Percentiles rank a stretch among this genome's conserved stretches.
Evolutionary conservation across 1,140 invertebrate species (phyloP).

Genomic region (Agraylea sexmaculata): DNA sequence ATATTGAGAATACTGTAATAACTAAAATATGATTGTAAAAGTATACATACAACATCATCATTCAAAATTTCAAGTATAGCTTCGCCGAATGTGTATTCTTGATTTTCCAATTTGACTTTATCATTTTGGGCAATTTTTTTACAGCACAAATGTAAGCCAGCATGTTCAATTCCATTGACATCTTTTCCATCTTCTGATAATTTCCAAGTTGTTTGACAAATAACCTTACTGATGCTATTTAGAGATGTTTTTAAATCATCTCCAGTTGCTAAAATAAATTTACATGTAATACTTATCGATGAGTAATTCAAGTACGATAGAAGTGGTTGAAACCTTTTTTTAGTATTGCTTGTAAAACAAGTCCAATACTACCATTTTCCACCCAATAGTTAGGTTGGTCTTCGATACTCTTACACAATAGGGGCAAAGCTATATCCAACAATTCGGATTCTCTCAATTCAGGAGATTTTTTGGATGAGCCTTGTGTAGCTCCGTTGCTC

Average conservation of each 20-base stretch:
- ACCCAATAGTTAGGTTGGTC: constrained; percentile 56
- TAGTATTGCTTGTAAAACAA: constrained; percentile 60
- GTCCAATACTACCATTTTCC: constrained; percentile 50
- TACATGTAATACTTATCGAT: constrained; percentile 4
- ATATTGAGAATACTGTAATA: constrained; percentile 4
- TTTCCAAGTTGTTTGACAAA: constrained; percentile 29
- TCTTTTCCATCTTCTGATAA: constrained; percentile 36
- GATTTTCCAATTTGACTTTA: constrained; percentile 23
- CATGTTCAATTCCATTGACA: constrained; percentile 58
- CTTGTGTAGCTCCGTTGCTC: constrained; percentile 55
- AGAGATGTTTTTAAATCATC: constrained; percentile 9
- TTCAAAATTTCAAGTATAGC: constrained; percentile 26
- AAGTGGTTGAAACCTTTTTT: constrained; percentile 37
- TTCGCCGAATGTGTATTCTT: constrained; percentile 27
- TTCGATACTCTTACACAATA: constrained; percentile 49
- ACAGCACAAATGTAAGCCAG: constrained; percentile 65
- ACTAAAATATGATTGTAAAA: background rate
- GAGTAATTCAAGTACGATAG: constrained; percentile 9
- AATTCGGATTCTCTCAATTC: constrained; percentile 63
- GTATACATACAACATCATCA: constrained; percentile 28
- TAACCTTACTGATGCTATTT: constrained; percentile 19
- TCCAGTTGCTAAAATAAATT: constrained; percentile 15
- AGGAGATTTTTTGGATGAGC: constrained; percentile 70
- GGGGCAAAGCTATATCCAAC: constrained; percentile 48
- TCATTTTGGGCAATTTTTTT: constrained; percentile 69